A percentile compares a stretch with the other conserved stretches of the same genome.
These are phyloP conservation scores for Drosophila cardini DNA, from an alignment of 1,140 invertebrate species.

Conservation along the genomic window DNA sequence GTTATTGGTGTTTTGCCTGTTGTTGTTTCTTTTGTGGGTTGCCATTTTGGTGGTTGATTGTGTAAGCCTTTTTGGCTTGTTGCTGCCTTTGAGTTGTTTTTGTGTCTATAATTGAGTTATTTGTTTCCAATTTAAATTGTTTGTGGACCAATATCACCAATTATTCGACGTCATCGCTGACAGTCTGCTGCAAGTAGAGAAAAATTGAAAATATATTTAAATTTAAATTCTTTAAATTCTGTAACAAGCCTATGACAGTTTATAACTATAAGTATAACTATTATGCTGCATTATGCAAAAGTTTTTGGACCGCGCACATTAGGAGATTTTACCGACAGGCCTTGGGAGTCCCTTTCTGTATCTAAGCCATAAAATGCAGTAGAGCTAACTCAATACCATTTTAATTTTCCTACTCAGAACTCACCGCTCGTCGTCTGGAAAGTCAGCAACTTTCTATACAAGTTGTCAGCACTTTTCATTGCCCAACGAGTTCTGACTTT, in stretches of 20 bases:
- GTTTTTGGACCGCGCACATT: constrained; percentile 34
- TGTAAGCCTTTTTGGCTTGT: constrained; percentile 22
- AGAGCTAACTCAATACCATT: constrained; percentile 37
- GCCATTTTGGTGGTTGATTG: constrained; percentile 43
- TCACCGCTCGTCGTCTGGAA: constrained; percentile 45
- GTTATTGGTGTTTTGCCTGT: constrained; percentile 16
- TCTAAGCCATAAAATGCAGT: constrained; percentile 45
- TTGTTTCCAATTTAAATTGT: constrained; percentile 34
- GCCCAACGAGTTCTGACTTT: constrained; percentile 49
- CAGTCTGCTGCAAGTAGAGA: constrained; percentile 16
- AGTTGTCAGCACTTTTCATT: constrained; percentile 58
- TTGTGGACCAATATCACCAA: constrained; percentile 37
- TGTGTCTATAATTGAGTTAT: constrained; percentile 34
- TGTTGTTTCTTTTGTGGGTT: constrained; percentile 17
- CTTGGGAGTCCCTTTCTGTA: constrained; percentile 12
- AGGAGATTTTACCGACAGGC: constrained; percentile 13
- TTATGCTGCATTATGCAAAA: constrained; percentile 43
- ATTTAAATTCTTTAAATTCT: constrained; percentile 18
- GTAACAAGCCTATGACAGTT: constrained; percentile 13
- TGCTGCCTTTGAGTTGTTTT: constrained; percentile 4
- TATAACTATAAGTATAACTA: constrained; percentile 9
- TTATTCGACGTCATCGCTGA: constrained; percentile 40
- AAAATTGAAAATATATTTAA: background rate
- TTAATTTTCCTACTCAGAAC: constrained; percentile 40
- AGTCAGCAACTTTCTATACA: constrained; percentile 54